phyloP scores from a whole-genome alignment of 37 sponge, comb jelly and placozoan genomes.

The Aplysina aerophoba region DNA sequence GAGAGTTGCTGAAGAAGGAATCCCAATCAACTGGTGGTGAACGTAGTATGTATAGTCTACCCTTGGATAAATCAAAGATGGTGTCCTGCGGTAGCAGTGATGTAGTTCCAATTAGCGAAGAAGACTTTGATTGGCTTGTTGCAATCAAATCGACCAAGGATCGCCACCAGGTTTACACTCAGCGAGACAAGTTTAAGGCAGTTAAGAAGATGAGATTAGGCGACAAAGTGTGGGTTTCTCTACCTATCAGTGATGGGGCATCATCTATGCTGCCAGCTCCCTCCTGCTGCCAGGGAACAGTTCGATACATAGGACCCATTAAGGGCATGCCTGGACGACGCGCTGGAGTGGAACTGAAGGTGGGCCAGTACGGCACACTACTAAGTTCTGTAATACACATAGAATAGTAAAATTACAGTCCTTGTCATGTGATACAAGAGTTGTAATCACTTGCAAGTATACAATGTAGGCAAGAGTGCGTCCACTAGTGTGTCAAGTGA shows the following conservation, averaged over 20 bases:
- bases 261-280: not conserved
- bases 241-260: not conserved
- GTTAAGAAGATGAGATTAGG: not conserved
- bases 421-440: not conserved
- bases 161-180: not conserved
- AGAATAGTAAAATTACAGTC: not conserved
- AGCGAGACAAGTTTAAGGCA: not conserved
- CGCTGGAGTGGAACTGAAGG: conserved; percentile 17
- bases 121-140: not conserved
- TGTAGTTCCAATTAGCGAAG: not conserved
- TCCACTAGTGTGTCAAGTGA: not conserved
- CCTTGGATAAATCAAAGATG: not conserved
- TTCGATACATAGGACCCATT: conserved; percentile 7
- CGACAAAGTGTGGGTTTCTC: not conserved
- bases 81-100: not conserved
- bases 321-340: not conserved
- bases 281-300: not conserved
- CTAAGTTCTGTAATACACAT: not conserved
- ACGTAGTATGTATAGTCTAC: not conserved
- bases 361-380: not conserved
- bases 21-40: too few relatives aligned
- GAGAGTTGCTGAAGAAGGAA: too few relatives aligned
- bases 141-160: not conserved
- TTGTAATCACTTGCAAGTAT: not conserved
- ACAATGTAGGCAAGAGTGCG: not conserved